These are phyloP conservation scores for Carollia perspicillata DNA, from an alignment of 2,113 vertebrate genomes.

Conservation along the genomic window DNA sequence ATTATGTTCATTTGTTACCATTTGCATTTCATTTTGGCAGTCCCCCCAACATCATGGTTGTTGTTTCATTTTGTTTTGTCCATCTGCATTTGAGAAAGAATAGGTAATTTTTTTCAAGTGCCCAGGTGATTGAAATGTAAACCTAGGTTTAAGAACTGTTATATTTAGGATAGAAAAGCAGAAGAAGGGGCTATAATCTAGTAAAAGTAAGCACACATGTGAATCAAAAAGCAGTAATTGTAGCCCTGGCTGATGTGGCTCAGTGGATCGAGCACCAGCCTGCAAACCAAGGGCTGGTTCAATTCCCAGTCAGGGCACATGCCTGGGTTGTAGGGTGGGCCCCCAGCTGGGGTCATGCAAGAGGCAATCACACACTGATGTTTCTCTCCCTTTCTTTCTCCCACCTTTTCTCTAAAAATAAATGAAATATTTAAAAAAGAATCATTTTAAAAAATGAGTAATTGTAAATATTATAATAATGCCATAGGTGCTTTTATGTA, in stretches of 20 bases:
- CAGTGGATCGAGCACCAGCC: too few species aligned
- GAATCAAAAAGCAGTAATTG: not conserved
- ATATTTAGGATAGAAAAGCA: not conserved
- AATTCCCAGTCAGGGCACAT: too few species aligned
- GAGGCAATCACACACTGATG: too few species aligned
- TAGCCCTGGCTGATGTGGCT: not conserved
- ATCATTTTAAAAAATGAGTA: not conserved
- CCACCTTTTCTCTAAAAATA: too few species aligned
- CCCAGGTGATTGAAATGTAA: not conserved
- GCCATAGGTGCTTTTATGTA: not conserved
- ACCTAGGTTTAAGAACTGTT: constrained; percentile 27
- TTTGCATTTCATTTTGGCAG: not conserved
- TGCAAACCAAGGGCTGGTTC: too few species aligned
- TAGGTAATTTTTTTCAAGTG: constrained; percentile 12
- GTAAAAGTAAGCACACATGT: not conserved
- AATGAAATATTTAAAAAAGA: too few species aligned
- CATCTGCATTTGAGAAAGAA: not conserved
- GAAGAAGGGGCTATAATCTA: not conserved
- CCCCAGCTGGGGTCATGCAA: too few species aligned
- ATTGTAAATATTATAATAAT: constrained; percentile 48
- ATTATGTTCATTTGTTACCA: constrained; percentile 25
- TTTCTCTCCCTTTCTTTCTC: too few species aligned
- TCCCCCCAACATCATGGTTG: not conserved
- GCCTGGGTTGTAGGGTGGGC: too few species aligned
- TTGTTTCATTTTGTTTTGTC: not conserved